A percentile compares a stretch with the other conserved stretches of the same genome.
phyloP scores from a whole-genome alignment of 2,797 vertebrate genomes.

The Pachyuromys duprasi region DNA sequence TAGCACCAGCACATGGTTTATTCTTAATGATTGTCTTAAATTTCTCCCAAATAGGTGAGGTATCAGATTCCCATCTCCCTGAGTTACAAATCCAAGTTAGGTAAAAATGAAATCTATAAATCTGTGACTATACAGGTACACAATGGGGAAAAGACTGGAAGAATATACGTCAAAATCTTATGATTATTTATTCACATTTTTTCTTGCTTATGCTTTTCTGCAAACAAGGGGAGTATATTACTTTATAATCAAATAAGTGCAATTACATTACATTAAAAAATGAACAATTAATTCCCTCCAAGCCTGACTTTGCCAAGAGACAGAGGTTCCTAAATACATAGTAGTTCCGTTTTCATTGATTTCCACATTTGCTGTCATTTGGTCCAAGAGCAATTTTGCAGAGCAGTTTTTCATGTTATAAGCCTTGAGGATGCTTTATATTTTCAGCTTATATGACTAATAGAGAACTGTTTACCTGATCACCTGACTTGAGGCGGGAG shows the following conservation, averaged over 20 bases:
- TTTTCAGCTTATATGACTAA: conserved; percentile 51
- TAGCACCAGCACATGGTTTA: not conserved
- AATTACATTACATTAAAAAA: conserved; percentile 59
- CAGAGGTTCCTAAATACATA: conserved; percentile 35
- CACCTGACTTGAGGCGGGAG: not conserved
- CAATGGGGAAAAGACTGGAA: not conserved
- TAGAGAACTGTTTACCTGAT: not conserved
- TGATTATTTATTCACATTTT: not conserved
- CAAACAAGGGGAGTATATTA: conserved; percentile 33
- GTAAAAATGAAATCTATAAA: conserved; percentile 38
- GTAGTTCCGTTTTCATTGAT: conserved; percentile 65
- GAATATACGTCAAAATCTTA: conserved; percentile 21
- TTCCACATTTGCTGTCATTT: conserved; percentile 65
- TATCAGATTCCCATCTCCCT: conserved; percentile 20
- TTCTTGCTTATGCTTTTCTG: conserved; percentile 42
- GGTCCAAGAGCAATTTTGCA: not conserved
- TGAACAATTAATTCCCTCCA: conserved; percentile 68
- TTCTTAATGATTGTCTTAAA: conserved; percentile 46
- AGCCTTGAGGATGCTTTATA: conserved; percentile 27
- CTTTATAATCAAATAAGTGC: conserved; percentile 65
- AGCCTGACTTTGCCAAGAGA: conserved; percentile 37
- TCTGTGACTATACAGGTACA: conserved; percentile 4
- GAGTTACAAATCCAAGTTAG: conserved; percentile 53
- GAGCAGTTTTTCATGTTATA: conserved; percentile 17
- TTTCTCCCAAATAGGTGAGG: conserved; percentile 33